Evolutionary conservation across 2,888 invertebrate genomes (phyloP).

Genomic region (Thecocarcelia acutangulata): DNA sequence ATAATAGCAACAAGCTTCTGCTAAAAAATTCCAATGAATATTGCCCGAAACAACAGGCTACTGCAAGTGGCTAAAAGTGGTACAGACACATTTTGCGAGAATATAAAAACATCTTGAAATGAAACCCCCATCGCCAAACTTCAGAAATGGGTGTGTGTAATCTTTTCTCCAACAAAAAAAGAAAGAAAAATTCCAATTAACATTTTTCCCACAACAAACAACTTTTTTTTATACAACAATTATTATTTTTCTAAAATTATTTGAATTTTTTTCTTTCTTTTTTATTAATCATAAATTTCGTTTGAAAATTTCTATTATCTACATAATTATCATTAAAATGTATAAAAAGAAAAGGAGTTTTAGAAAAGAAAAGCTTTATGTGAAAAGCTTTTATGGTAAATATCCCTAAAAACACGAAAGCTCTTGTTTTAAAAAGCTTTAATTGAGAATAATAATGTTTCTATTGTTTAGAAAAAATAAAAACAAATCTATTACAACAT

Average conservation of each 20-base stretch:
- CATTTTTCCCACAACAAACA: constrained; percentile 26
- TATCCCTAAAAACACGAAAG: constrained; percentile 49
- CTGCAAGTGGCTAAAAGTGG: constrained; percentile 75
- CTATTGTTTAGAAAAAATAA: constrained; percentile 63
- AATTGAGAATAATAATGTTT: constrained; percentile 63
- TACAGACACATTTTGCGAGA: background rate
- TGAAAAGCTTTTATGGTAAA: constrained; percentile 56
- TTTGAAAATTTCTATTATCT: constrained; percentile 16
- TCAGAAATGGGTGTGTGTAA: constrained; percentile 43
- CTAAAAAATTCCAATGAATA: constrained; percentile 72
- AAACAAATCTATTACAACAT: constrained; percentile 40
- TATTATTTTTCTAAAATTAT: too few species aligned
- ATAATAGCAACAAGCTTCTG: constrained; percentile 43
- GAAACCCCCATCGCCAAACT: background rate
- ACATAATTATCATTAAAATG: background rate
- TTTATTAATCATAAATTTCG: constrained; percentile 52
- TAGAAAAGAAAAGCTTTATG: constrained; percentile 54
- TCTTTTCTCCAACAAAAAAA: constrained; percentile 33
- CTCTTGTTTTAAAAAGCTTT: constrained; percentile 70
- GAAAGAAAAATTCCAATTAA: constrained; percentile 24
- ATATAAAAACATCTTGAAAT: background rate
- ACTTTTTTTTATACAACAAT: constrained; percentile 32
- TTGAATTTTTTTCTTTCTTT: constrained; percentile 36
- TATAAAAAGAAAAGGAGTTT: constrained; percentile 59
- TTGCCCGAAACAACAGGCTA: constrained; percentile 75